Evolutionary conservation across 2,797 vertebrate genomes (phyloP).

Genomic region (Phalanger gymnotis): DNA sequence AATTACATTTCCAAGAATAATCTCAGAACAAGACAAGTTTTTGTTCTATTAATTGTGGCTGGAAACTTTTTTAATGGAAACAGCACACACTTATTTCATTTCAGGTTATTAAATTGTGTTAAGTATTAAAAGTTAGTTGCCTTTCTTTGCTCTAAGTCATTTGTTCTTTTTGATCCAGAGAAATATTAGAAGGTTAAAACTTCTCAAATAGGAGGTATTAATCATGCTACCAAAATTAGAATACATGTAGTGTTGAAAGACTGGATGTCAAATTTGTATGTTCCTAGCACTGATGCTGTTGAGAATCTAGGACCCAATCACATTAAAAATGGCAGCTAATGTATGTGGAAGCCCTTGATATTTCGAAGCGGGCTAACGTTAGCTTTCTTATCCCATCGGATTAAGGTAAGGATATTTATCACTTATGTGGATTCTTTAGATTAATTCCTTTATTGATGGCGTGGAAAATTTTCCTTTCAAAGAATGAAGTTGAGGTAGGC

Average conservation of each 20-base stretch:
- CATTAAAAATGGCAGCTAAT: slow-evolving; percentile 69
- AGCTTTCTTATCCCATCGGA: slow-evolving; percentile 53
- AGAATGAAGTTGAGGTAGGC: slow-evolving; percentile 60
- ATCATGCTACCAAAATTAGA: slow-evolving; percentile 84
- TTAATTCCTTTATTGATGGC: slow-evolving; percentile 10
- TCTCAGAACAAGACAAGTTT: slow-evolving; percentile 79
- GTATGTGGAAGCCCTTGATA: slow-evolving; percentile 56
- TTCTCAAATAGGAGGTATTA: slow-evolving; percentile 80
- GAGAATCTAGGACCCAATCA: slow-evolving; percentile 48
- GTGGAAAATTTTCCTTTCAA: slow-evolving; percentile 52
- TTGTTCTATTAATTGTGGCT: slow-evolving; percentile 83
- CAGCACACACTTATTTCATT: slow-evolving; percentile 77
- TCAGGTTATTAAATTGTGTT: slow-evolving; percentile 80
- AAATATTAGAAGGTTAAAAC: slow-evolving; percentile 81
- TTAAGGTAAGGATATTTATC: slow-evolving; percentile 73
- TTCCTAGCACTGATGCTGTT: slow-evolving; percentile 52
- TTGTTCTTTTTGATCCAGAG: slow-evolving; percentile 79
- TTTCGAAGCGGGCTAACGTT: slow-evolving; percentile 5
- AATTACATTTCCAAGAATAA: slow-evolving; percentile 84
- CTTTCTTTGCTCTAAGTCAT: slow-evolving; percentile 74
- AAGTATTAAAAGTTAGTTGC: slow-evolving; percentile 75
- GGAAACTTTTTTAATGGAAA: slow-evolving; percentile 81
- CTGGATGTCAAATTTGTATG: slow-evolving; percentile 75
- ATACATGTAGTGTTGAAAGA: slow-evolving; percentile 73
- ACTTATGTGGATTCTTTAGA: slow-evolving; percentile 47